Conservation (phyloP, 1,140 invertebrate species). For the Epicauta chinensis region DNA sequence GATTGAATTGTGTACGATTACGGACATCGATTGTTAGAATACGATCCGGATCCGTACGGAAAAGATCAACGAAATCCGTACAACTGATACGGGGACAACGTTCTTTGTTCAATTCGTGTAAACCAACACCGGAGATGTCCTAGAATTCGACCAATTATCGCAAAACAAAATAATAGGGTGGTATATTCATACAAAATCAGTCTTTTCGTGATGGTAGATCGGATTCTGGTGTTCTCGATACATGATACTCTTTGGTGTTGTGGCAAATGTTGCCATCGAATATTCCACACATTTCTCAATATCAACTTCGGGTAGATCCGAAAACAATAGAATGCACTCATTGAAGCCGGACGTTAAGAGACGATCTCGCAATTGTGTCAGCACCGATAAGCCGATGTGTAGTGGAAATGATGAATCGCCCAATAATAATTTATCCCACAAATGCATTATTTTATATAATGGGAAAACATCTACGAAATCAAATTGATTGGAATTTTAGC, state of each 20-base stretch:
- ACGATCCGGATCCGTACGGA: slow-evolving; percentile 57
- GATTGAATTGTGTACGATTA: slow-evolving; percentile 63
- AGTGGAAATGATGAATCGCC: slow-evolving; percentile 92
- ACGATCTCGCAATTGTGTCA: slow-evolving; percentile 80
- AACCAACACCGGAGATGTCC: slow-evolving; percentile 63
- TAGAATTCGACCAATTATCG: slow-evolving; percentile 43
- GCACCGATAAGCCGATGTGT: slow-evolving; percentile 89
- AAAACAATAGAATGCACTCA: slow-evolving; percentile 95
- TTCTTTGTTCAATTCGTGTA: slow-evolving; percentile 64
- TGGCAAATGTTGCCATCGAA: slow-evolving; percentile 79
- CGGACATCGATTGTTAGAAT: slow-evolving; percentile 74
- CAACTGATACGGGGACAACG: slow-evolving; percentile 76
- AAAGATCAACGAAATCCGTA: slow-evolving; percentile 74
- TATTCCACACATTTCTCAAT: slow-evolving; percentile 89
- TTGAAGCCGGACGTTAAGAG: slow-evolving; percentile 89
- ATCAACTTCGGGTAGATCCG: slow-evolving; percentile 95
- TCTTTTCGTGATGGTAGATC: slow-evolving; percentile 12
- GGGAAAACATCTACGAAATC: slow-evolving; percentile 85
- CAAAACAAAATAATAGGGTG: no score
- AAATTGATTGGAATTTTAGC: not conserved
- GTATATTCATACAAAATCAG: slow-evolving; percentile 3
- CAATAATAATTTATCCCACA: slow-evolving; percentile 95
- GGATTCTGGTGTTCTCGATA: slow-evolving; percentile 64
- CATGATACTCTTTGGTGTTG: slow-evolving; percentile 82
- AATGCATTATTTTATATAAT: slow-evolving; percentile 93